Conservation (phyloP, 2,888 invertebrate species). For the Eulithis prunata region DNA sequence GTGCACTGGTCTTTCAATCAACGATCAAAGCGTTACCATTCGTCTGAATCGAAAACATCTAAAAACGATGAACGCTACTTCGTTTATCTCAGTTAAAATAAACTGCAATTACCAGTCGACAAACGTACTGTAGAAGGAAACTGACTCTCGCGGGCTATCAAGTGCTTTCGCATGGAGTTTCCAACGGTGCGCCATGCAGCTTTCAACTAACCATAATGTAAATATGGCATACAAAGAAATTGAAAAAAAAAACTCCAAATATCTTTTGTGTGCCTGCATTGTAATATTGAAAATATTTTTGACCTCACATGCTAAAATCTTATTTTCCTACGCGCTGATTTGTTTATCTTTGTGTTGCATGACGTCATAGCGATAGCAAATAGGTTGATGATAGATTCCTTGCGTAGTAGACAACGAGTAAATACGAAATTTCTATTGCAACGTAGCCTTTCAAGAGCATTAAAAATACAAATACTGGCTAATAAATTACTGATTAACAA, state of each 20-base stretch:
- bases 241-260: no score
- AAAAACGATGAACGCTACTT: constrained; percentile 51
- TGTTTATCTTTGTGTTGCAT: no score
- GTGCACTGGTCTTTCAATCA: constrained; percentile 41
- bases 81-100: constrained; percentile 73
- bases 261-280: no score
- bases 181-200: not conserved
- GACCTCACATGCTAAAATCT: no score
- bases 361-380: no score
- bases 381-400: no score
- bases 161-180: constrained; percentile 17
- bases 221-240: no score
- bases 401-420: no score
- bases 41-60: constrained; percentile 45
- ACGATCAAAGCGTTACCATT: constrained; percentile 31
- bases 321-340: no score
- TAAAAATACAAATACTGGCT: not conserved
- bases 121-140: constrained; percentile 73
- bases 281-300: no score
- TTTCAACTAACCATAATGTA: not conserved
- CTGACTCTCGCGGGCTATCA: constrained; percentile 55
- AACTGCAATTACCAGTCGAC: constrained; percentile 76
- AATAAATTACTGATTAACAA: not conserved
- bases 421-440: no score
- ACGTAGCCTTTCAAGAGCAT: no score